Evolutionary conservation across 2,113 vertebrate genomes (phyloP).

Genomic region (Lathamus discolor): DNA sequence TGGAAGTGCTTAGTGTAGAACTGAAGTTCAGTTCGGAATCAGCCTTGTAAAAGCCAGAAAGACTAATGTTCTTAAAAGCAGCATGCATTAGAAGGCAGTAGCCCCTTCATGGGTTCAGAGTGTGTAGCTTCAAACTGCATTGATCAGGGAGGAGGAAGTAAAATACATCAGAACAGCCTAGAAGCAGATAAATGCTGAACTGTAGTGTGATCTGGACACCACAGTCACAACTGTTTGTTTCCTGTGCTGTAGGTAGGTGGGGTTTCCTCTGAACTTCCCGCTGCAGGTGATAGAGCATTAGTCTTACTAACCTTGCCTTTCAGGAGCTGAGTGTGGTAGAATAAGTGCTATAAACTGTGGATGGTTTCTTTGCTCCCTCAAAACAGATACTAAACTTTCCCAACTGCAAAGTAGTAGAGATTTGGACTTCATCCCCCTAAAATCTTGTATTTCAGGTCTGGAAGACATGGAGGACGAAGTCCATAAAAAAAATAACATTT

Average conservation of each 20-base stretch:
- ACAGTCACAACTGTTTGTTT: background rate
- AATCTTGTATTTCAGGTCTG: background rate
- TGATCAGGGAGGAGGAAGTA: background rate
- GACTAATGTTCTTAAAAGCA: background rate
- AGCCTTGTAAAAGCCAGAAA: background rate
- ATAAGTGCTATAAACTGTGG: background rate
- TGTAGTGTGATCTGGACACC: background rate
- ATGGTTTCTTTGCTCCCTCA: background rate
- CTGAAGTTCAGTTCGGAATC: background rate
- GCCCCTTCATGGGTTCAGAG: background rate
- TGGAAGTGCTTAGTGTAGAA: background rate
- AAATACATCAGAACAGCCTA: background rate
- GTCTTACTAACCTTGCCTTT: background rate
- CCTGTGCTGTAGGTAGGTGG: fast-evolving
- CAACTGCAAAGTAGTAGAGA: background rate
- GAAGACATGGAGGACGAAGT: background rate
- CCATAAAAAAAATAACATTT: background rate
- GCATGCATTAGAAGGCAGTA: background rate
- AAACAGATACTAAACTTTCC: background rate
- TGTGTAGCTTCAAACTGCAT: background rate
- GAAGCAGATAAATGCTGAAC: background rate
- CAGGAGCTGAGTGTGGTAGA: background rate
- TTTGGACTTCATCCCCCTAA: background rate
- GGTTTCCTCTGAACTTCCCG: background rate
- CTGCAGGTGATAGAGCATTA: background rate